Evolutionary conservation across 2,113 vertebrate genomes (phyloP), one percentile per base, ranked within the genome.

Genomic region (Planiliza haematocheilus): DNA sequence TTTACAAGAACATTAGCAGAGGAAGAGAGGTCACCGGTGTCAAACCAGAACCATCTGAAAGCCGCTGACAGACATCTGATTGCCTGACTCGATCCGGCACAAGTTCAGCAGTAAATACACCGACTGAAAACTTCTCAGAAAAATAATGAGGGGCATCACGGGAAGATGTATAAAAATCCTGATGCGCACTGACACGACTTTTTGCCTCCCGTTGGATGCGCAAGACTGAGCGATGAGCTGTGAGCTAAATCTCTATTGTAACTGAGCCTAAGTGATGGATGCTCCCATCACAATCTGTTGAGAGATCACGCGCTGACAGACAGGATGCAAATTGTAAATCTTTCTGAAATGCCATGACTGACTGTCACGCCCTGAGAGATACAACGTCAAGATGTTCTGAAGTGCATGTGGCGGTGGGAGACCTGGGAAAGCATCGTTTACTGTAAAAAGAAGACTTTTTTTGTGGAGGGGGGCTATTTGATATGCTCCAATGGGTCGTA

Each of bases 331-430:
- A 86, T 85, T 81, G 30, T 76, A 72, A 81, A 86, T 79, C 56
- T 41, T 57, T 73, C 34, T 57, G 1, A 88, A 90, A 87, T 87
- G 78, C 68, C 88, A 91, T 12, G 51, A 77, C 59, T 56, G 79
- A 81, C 66, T 74, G 30, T 41, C n/a, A 36, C 17, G 39, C 56
- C 43, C 46, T 34, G 38, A 66, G 49, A 85, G 53, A 82, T 21
- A 18, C 70, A 43, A 66, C 77, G 38, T 57, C 52, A 10, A 59
- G 48, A 55, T 53, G 52, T 36, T 24, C 56, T 17, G 60, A 42
- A 39, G 46, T 53, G 61, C 36, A 16, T 52, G 43, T 50, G 36
- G 10, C 30, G 13, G 38, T 10, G 24, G 16, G n/a, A 53, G 56
- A 49, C 36, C 60, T 43, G 58, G 4, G 21, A 42, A 49, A 58